Base-by-base conservation (phyloP, 2,113 vertebrate species). In the Lucifuga dentata region DNA sequence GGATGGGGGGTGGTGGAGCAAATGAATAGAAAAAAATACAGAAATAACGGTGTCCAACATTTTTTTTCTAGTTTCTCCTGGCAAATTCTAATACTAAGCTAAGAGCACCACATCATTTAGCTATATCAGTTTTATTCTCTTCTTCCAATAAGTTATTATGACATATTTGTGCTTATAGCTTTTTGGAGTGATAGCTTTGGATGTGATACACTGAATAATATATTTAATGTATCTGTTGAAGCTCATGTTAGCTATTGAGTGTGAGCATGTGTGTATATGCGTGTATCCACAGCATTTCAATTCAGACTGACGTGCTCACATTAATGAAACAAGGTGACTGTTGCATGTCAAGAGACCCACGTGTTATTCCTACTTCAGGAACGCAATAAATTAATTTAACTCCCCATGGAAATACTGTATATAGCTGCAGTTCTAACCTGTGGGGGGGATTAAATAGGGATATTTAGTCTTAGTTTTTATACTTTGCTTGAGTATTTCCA, bases 171-270 rank as follows among this genome's bases (percentile, higher is more conserved):
- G 76, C 58, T 64, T 68, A 66, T 74, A 73, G 79, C 68, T 76
- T 76, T 57, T 64, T 44, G 46, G 78, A 84, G 79, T 55, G 83
- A 79, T 88, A 58, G 77, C 66, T 71, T 80, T 84, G 66, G 81
- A 86, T 86, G 86, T 56, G 77, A 61, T 78, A 60, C 45, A 35
- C 59, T 92, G 86, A 92, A 92, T 92, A 90, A 91, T 90, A 91
- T 81, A 92, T 92, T 85, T 86, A 90, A 89, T 76, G 81, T 79
- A 81, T 89, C 80, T 83, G 84, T 71, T 88, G 46, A 38, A 73
- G 76, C 69, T 49, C 65, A 74, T 68, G 71, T 64, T 78, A 76
- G 64, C 66, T 60, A 38, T 74, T 77, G 81, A 29, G 26, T 29
- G 68, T 39, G 61, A 43, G 52, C 29, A 60, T 23, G 26, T 50